Evolutionary conservation across 2,797 vertebrate species (phyloP).

Genomic region (Lepidocolaptes lacrymiger): DNA sequence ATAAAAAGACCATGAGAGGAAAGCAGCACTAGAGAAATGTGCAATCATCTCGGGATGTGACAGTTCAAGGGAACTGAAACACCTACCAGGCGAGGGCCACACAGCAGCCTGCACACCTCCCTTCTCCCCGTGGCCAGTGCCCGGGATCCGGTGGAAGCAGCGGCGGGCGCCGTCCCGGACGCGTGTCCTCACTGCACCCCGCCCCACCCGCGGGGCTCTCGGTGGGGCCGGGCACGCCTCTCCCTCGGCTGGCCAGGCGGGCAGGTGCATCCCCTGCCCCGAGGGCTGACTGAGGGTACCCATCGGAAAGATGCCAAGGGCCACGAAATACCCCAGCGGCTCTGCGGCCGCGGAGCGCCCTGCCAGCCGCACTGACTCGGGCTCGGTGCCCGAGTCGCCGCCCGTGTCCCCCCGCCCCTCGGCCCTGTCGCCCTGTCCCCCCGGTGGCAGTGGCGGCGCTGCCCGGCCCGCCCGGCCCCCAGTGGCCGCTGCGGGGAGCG

Average conservation of each 20-base stretch:
- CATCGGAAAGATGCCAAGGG: rapidly evolving
- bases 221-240: neutral
- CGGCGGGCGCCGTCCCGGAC: neutral
- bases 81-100: rapidly evolving
- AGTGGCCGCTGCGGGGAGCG: no score
- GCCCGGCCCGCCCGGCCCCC: neutral
- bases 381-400: neutral
- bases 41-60: rapidly evolving
- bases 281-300: neutral
- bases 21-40: rapidly evolving
- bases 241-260: rapidly evolving
- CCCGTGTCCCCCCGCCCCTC: no score
- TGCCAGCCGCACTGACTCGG: rapidly evolving
- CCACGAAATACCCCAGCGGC: rapidly evolving
- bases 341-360: neutral
- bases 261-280: neutral
- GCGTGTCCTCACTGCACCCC: rapidly evolving
- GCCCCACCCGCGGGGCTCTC: neutral
- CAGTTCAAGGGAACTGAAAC: neutral
- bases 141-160: rapidly evolving
- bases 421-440: no score
- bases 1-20: neutral
- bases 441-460: no score
- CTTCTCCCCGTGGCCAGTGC: rapidly evolving
- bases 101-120: rapidly evolving